These are phyloP conservation scores for Rachycentron canadum DNA, from an alignment of 2,797 vertebrate genomes.

Conservation along the genomic window DNA sequence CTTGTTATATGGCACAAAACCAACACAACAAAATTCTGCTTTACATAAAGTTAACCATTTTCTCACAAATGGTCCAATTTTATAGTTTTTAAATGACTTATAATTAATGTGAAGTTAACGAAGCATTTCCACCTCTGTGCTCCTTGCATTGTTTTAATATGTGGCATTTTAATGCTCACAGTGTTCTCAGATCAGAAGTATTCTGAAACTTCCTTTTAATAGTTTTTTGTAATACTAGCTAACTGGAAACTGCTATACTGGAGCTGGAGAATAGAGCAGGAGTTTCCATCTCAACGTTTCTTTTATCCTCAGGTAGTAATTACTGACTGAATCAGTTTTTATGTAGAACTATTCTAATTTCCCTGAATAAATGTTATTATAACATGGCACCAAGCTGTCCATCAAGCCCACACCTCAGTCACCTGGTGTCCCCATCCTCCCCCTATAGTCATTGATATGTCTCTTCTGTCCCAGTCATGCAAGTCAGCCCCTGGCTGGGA, in stretches of 20 bases:
- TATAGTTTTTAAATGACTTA: too few species aligned
- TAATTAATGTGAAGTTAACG: too few species aligned
- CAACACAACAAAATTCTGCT: too few species aligned
- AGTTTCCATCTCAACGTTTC: conserved; percentile 35
- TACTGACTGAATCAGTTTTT: conserved; percentile 52
- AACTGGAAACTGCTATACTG: conserved; percentile 26
- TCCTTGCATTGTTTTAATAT: not conserved
- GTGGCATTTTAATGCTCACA: not conserved
- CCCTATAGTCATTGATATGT: conserved; percentile 58
- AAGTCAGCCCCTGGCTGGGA: conserved; percentile 69
- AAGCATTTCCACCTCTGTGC: conserved; percentile 1
- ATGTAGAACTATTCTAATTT: conserved; percentile 70
- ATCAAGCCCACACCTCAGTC: conserved; percentile 58
- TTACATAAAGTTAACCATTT: too few species aligned
- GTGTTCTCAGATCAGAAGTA: not conserved
- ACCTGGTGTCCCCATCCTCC: conserved; percentile 46
- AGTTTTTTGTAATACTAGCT: conserved; percentile 12
- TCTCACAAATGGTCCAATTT: not conserved
- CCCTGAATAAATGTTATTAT: conserved; percentile 64
- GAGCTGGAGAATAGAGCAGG: conserved; percentile 7
- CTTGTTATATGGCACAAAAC: not conserved
- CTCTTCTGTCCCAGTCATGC: conserved; percentile 63
- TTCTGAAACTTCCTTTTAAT: not conserved
- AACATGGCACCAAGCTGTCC: conserved; percentile 60
- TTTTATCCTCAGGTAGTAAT: conserved; percentile 42